phyloP scores from a whole-genome alignment of 2,888 invertebrate species.

The Pemphredon lugubris region DNA sequence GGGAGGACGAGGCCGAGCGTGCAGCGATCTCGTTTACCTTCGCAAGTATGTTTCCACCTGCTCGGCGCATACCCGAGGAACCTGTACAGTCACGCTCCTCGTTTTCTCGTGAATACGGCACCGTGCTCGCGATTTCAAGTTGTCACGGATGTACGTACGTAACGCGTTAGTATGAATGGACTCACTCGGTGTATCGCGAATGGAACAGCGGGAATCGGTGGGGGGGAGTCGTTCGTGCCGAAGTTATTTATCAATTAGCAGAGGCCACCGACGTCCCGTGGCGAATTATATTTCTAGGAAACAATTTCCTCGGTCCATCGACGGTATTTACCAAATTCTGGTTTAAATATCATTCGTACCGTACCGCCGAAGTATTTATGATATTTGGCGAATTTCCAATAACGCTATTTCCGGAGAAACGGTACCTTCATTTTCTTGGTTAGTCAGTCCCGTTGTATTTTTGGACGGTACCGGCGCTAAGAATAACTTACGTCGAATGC shows the following conservation, averaged over 20 bases:
- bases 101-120: constrained; percentile 27
- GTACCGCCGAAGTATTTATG: constrained; percentile 23
- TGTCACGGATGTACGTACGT: constrained; percentile 8
- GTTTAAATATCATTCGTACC: background rate
- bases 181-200: constrained; percentile 8
- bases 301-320: no score
- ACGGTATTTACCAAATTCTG: constrained; percentile 29
- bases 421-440: constrained; percentile 39
- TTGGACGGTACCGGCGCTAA: constrained; percentile 23
- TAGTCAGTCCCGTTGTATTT: constrained; percentile 39
- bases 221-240: background rate
- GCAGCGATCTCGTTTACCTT: constrained; percentile 61
- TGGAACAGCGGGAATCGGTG: constrained; percentile 3
- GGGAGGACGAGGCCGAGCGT: constrained; percentile 32
- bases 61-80: constrained; percentile 38
- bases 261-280: no score
- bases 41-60: constrained; percentile 50
- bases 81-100: constrained; percentile 39
- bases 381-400: constrained; percentile 36
- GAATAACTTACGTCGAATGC: constrained; percentile 32
- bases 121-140: constrained; percentile 24
- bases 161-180: constrained; percentile 28
- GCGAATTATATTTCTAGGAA: no score
- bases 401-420: constrained; percentile 26
- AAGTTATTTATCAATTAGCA: background rate